A percentile compares a stretch with the other conserved stretches of the same genome.
phyloP scores from a whole-genome alignment of 2,888 invertebrate species.

The Macaria notata region DNA sequence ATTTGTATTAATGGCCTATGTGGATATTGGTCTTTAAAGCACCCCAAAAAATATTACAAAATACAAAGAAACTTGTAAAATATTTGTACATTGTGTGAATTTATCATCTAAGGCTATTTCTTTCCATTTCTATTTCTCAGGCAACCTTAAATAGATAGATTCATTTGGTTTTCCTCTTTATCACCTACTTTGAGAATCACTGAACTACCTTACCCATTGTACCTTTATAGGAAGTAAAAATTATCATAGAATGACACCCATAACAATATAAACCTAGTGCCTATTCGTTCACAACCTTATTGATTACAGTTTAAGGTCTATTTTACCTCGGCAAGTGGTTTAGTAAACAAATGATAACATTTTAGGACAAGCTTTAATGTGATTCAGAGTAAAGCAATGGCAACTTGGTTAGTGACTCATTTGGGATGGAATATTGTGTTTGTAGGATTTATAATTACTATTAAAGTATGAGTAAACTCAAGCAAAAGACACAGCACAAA shows the following conservation, averaged over 20 bases:
- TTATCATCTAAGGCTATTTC: too few relatives aligned
- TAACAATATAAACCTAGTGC: neutral
- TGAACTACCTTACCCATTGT: slow-evolving; percentile 10
- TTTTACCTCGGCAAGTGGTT: neutral
- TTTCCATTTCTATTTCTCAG: too few relatives aligned
- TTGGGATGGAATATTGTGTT: neutral
- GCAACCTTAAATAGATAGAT: too few relatives aligned
- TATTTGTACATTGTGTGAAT: too few relatives aligned
- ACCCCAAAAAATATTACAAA: too few relatives aligned
- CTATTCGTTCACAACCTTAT: slow-evolving; percentile 5
- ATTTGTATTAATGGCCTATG: too few relatives aligned
- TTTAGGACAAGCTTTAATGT: slow-evolving; percentile 18
- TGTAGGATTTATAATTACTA: too few relatives aligned
- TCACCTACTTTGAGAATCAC: neutral
- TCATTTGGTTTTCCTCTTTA: too few relatives aligned
- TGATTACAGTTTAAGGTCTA: neutral
- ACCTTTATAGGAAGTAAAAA: slow-evolving; percentile 15
- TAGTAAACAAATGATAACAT: slow-evolving; percentile 11
- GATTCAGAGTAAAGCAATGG: slow-evolving; percentile 6
- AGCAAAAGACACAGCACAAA: too few relatives aligned
- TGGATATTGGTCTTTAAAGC: too few relatives aligned
- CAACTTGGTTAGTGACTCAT: slow-evolving; percentile 10
- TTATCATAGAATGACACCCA: slow-evolving; percentile 22
- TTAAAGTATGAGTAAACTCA: too few relatives aligned
- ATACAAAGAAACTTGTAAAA: too few relatives aligned